Base-by-base conservation (phyloP, 2,113 vertebrate genomes). In the Cynopterus brachyotis region DNA sequence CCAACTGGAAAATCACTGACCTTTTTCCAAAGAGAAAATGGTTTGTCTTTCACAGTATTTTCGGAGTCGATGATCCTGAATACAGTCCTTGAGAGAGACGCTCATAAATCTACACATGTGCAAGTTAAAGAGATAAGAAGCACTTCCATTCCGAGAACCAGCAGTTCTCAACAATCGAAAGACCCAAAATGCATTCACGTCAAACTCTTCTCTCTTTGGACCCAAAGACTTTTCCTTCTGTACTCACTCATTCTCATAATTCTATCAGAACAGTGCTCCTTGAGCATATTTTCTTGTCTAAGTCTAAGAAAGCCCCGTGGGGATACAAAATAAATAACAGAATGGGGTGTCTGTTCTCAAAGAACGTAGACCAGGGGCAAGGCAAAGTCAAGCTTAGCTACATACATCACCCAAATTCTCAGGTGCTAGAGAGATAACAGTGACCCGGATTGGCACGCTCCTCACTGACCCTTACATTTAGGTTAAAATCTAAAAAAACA, bases 11-110 rank as follows among this genome's bases (percentile, higher is more conserved):
- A 81, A 95, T 90, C 60, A 73, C 45, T 95, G 55, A 85, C 72
- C 53, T 96, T 96, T 94, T 83, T 89, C 66, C 24, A 47, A 67
- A 60, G 35, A 89, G 87, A 93, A 92, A 94, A 96, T 6, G 11
- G 66, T 42, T 76, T 93, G 35, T 85, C 67, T 26, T n/a, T 45
- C 70, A 93, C 47, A 70, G 50, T 96, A 72, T 50, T 84, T 57
- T 50, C 72, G 32, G 62, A 94, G 79, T 79, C 89, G 95, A 89
- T 72, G 70, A 95, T 89, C 90, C 79, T 53, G 73, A 93, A 95
- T 73, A 45, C 26, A 35, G 53, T 86, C 60, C 57, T 76, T 53
- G 55, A 92, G 80, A 94, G 40, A 45, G 47, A 47, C 45, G 35
- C 70, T 47, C 86, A 79, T 55, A 83, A 91, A 84, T 93, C 64